Base-by-base conservation (phyloP, 2,113 vertebrate species). In the Tachysurus vachellii region DNA sequence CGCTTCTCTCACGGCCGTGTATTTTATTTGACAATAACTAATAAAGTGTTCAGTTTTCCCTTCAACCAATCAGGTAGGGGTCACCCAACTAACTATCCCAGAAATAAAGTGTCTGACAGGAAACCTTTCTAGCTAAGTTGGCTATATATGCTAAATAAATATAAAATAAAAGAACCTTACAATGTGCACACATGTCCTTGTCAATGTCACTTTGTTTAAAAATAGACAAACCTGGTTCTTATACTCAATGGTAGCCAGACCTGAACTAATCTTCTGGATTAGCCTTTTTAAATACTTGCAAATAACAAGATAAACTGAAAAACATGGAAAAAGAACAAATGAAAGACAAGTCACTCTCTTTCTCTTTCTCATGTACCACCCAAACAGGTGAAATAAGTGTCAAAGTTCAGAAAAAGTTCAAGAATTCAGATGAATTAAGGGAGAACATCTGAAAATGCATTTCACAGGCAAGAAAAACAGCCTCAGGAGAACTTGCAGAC, bases 331-430 rank as follows among this genome's bases (percentile, higher is more conserved):
- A 19, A n/a, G 10, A 64, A 26, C 53, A 16, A 50, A 57, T 84
- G 77, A 84, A 88, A 71, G 64, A 21, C 44, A 28, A 28, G n/a
- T 36, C 36, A 62, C 68, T 85, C 62, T 84, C 61, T 50, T 50
- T 50, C 28, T 19, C 68, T 42, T 42, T 71, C 36, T 19, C 7
- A 6, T 71, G 17, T 61, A 59, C 26, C 5, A 47, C 62, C 42
- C 4, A 14, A 62, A 64, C 50, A 80, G 85, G 61, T 56, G 64
- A 53, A 76, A 85, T 82, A 82, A 54, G 26, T 71, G n/a, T 53
- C 23, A 54, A 36, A 57, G 86, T 87, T 82, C 71, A 89, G 64
- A 84, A 12, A 17, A 21, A 57, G 85, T 86, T 81, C 56, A 42
- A 68, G 50, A 86, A 79, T 47, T 16, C 36, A 57, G 53, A 80